These are phyloP conservation scores for Caenorhabditis sinica DNA, from an alignment of 2,888 invertebrate genomes.

Conservation along the genomic window DNA sequence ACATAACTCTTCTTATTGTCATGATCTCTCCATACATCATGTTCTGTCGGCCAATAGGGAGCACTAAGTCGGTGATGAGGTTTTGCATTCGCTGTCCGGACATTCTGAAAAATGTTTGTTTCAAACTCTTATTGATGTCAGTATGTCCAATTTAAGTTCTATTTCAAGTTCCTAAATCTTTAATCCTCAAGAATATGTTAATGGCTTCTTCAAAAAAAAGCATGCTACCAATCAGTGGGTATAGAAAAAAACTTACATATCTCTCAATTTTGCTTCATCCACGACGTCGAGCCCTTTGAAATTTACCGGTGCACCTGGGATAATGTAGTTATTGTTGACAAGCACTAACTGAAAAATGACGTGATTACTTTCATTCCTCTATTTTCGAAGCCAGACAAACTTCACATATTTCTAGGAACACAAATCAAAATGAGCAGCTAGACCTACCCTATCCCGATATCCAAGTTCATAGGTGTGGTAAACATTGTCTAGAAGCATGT, in stretches of 20 bases:
- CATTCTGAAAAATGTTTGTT: slow-evolving; percentile 72
- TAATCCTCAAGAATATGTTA: too few species aligned
- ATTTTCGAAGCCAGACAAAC: background rate
- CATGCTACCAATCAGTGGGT: too few species aligned
- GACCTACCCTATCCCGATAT: slow-evolving; percentile 74
- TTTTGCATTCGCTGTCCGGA: slow-evolving; percentile 71
- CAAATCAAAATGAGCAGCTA: slow-evolving; percentile 4
- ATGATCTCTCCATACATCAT: slow-evolving; percentile 77
- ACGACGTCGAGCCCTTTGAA: slow-evolving; percentile 60
- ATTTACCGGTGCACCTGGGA: slow-evolving; percentile 64
- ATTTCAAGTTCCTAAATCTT: too few species aligned
- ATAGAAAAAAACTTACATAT: slow-evolving; percentile 69
- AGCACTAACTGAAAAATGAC: slow-evolving; percentile 64
- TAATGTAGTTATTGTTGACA: slow-evolving; percentile 75
- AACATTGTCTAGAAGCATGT: slow-evolving; percentile 81
- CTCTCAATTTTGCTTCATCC: slow-evolving; percentile 57
- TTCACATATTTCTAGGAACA: background rate
- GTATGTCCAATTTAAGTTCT: too few species aligned
- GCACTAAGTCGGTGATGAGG: slow-evolving; percentile 74
- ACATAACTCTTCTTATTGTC: slow-evolving; percentile 77
- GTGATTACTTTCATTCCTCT: too few species aligned
- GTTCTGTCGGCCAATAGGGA: slow-evolving; percentile 69
- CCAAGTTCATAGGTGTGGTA: slow-evolving; percentile 80
- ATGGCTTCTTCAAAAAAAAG: too few species aligned
- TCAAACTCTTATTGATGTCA: too few species aligned